Evolutionary conservation across 2,888 invertebrate species (phyloP).

Genomic region (Drosophila pullipes): DNA sequence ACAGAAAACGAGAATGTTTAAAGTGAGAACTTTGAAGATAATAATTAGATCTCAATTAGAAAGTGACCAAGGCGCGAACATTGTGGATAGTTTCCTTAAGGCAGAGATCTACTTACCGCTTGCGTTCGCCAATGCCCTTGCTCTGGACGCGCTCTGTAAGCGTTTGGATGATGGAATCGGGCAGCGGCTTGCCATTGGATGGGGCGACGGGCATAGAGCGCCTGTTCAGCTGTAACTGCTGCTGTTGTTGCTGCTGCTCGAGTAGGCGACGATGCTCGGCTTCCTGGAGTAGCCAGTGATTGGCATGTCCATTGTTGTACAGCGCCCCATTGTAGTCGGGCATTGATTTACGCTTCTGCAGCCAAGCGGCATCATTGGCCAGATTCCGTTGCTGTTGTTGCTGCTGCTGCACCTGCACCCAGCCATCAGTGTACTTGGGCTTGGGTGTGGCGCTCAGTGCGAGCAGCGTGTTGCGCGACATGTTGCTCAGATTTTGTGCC

Average conservation of each 20-base stretch:
- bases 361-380: constrained; percentile 81
- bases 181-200: constrained; percentile 88
- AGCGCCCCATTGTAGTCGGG: constrained; percentile 87
- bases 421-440: constrained; percentile 88
- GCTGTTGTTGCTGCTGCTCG: constrained; percentile 59
- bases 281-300: constrained; percentile 97
- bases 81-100: neutral
- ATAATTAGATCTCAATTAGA: neutral
- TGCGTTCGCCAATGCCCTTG: constrained; percentile 86
- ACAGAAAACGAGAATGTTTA: neutral
- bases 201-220: constrained; percentile 67
- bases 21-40: neutral
- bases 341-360: constrained; percentile 88
- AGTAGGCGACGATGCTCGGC: constrained; percentile 93
- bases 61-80: neutral
- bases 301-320: constrained; percentile 86
- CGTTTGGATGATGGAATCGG: constrained; percentile 90
- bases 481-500: constrained; percentile 85
- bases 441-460: constrained; percentile 92
- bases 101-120: constrained; percentile 83
- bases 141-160: constrained; percentile 90
- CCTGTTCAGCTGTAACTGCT: constrained; percentile 56
- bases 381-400: constrained; percentile 72
- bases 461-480: constrained; percentile 90
- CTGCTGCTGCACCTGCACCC: constrained; percentile 84